Evolutionary conservation across 1,140 invertebrate species (phyloP).

Genomic region (Adelges cooleyi): DNA sequence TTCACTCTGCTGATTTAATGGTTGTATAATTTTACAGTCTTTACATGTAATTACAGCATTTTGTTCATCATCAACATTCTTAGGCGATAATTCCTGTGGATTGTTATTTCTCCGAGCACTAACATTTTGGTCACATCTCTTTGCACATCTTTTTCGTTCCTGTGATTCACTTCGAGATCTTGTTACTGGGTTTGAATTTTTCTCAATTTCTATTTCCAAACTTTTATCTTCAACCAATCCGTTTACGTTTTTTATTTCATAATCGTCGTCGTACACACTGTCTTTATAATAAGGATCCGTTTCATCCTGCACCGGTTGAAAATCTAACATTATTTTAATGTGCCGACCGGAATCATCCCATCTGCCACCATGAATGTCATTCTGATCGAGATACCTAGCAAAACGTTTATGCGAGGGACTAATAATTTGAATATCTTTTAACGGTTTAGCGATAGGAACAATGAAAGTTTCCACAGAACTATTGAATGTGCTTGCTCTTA

Average conservation of each 20-base stretch:
- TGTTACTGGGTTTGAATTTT: neutral
- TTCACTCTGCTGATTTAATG: neutral
- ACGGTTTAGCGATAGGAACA: no score
- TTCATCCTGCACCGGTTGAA: neutral
- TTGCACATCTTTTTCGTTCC: neutral
- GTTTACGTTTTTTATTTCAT: neutral
- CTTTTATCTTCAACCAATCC: neutral
- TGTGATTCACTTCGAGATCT: neutral
- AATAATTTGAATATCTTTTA: no score
- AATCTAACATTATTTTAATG: neutral
- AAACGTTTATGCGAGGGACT: no score
- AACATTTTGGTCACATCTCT: neutral
- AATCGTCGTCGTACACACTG: neutral
- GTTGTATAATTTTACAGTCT: neutral
- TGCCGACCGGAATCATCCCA: neutral
- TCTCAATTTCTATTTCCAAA: neutral
- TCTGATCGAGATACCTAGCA: no score
- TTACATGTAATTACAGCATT: neutral
- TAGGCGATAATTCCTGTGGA: neutral
- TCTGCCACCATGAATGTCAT: no score
- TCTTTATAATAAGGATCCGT: neutral
- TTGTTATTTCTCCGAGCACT: neutral
- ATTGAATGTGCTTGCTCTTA: no score
- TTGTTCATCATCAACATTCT: neutral
- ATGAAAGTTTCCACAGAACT: no score